phyloP scores from a whole-genome alignment of 2,797 vertebrate genomes.

The Esox masquinongy region DNA sequence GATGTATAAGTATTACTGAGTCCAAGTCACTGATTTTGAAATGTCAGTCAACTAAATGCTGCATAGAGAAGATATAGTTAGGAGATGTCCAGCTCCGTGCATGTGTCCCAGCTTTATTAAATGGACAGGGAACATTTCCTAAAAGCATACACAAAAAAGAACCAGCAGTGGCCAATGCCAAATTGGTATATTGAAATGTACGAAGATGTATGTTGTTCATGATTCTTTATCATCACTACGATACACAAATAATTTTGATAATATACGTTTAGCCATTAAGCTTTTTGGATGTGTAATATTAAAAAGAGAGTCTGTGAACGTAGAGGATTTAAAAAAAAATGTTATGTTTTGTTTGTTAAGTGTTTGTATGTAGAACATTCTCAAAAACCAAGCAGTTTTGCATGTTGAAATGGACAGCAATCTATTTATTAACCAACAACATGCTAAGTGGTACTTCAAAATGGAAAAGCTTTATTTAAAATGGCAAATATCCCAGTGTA shows the following conservation, averaged over 20 bases:
- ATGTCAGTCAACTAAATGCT: background rate
- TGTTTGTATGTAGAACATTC: slow-evolving; percentile 35
- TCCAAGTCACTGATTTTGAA: slow-evolving; percentile 15
- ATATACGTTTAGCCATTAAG: slow-evolving; percentile 6
- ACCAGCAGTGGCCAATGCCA: background rate
- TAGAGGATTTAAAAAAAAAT: slow-evolving; percentile 16
- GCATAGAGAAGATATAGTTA: background rate
- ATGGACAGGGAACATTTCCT: background rate
- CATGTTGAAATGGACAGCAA: slow-evolving; percentile 61
- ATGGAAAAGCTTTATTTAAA: slow-evolving; percentile 62
- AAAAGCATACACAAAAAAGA: background rate
- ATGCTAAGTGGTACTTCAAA: slow-evolving; percentile 57
- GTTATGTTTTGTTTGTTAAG: slow-evolving; percentile 11
- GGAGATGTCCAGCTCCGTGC: background rate
- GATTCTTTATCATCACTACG: slow-evolving; percentile 12
- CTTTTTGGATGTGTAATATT: slow-evolving; percentile 14
- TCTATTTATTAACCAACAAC: slow-evolving; percentile 67
- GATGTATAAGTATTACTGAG: background rate
- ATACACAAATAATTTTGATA: slow-evolving; percentile 11
- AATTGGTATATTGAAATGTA: slow-evolving; percentile 4
- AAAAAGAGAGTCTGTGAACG: slow-evolving; percentile 7
- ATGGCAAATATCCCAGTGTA: slow-evolving; percentile 39
- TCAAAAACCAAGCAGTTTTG: slow-evolving; percentile 48
- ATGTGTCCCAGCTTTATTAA: background rate
- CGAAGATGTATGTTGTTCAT: slow-evolving; percentile 4